Evolutionary conservation across 2,888 invertebrate genomes (phyloP), one percentile per base, ranked within the genome.

Genomic region (Idaea aversata): DNA sequence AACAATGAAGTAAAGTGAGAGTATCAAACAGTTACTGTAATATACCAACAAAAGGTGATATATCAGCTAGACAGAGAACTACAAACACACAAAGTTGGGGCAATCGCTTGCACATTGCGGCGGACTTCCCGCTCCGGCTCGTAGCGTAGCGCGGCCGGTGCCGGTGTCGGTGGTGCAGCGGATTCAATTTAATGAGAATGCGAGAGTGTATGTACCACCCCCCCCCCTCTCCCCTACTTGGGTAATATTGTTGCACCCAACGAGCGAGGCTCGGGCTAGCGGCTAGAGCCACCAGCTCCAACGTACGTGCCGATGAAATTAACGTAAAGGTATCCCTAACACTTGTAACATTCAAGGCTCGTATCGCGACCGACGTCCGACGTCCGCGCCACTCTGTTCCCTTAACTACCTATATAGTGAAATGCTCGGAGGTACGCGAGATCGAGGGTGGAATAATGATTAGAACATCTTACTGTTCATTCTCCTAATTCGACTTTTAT

Each of bases 111-210:
- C 61, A 25, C 61, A 61, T 63, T 47, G 47, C 57, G 13, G 59
- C 64, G 15, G 58, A 34, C 10, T 47, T 47, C 47, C 10, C 13
- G 47, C 10, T 47, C 47, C 10, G 47, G 47, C 47, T 7, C 47
- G 13, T 38, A 3, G 57, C 15, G 57, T 57, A 34, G 47, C 57
- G 57, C n/a, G n/a, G n/a, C n/a, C n/a, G n/a, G n/a, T n/a, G n/a
- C n/a, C n/a, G 15, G 57, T 61, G n/a, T n/a, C n/a, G 38, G 34
- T 16, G 57, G 34, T 16, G 57, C 16, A 61, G 66, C 57, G 64
- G 65, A 69, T 69, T 67, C 69, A 65, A 69, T 69, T 65, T 67
- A 65, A 59, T 34, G 34, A 60, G 62, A 35, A 65, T 60, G 65
- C 60, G 63, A 62, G 61, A 58, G 34, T 58, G 63, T 34, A 63